Conservation (phyloP, 2,113 vertebrate genomes). For the Anhinga anhinga region DNA sequence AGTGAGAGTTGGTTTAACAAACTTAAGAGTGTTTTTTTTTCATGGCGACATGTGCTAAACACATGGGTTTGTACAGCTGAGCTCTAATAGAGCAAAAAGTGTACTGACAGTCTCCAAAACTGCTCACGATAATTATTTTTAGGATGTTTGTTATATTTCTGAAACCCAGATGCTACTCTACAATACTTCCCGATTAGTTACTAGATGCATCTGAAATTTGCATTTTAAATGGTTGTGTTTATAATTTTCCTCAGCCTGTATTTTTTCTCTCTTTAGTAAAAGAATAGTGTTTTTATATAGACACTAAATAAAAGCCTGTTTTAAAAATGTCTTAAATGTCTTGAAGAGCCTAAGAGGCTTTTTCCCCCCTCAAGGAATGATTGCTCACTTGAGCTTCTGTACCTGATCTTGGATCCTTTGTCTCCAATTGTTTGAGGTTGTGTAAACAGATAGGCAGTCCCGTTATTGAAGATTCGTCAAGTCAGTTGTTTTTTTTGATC, state of each 20-base stretch:
- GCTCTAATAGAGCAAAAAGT: slow-evolving; percentile 7
- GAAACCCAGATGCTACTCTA: slow-evolving; percentile 18
- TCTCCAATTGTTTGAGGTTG: background rate
- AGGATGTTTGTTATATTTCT: slow-evolving; percentile 5
- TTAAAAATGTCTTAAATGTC: background rate
- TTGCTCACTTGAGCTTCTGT: background rate
- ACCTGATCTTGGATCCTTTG: background rate
- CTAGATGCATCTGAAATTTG: slow-evolving; percentile 9
- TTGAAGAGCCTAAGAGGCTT: background rate
- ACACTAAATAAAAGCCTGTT: background rate
- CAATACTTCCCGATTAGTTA: slow-evolving; percentile 31
- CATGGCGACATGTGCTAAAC: slow-evolving; percentile 2
- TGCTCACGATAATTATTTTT: slow-evolving; percentile 32
- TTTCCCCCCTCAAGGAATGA: background rate
- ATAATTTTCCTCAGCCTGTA: background rate
- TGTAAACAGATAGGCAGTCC: background rate
- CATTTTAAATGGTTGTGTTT: slow-evolving; percentile 38
- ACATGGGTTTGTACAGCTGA: background rate
- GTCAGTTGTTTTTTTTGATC: background rate
- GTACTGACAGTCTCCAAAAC: background rate
- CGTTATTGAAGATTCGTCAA: background rate
- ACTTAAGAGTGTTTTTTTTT: background rate
- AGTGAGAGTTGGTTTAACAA: slow-evolving; percentile 43
- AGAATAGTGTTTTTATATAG: background rate
- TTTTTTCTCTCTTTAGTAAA: background rate